Evolutionary conservation across 2,797 vertebrate species (phyloP), one percentile per base, ranked within the genome.

Genomic region (Gadopsis bispinosus): DNA sequence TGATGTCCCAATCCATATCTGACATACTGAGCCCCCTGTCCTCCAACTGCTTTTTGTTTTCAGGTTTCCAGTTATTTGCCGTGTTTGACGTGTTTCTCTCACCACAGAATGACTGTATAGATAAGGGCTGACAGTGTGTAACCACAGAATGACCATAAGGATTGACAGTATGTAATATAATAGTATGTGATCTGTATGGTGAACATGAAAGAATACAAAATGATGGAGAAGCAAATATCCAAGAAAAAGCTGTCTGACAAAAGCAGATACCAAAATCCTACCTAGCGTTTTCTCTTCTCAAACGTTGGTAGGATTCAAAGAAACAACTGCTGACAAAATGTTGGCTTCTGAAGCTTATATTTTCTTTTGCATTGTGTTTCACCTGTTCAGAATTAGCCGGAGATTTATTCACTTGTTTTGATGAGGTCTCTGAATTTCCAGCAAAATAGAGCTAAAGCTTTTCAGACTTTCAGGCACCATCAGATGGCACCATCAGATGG

Each of bases 1-100:
- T 85, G 84, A 90, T 85, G 80, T 80, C 53, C 73, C 37, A 33
- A 79, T 83, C 65, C 70, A 79, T 83, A 77, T 68, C 74, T 80
- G 71, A 61, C 64, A 69, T 5, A 63, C 5, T 4, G 58, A 82
- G 48, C 51, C 61, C 50, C 26, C 64, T 62, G 66, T 75, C 75
- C 75, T 85, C 69, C 70, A 53, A 19, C 75, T 50, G 63, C 53
- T 77, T 56, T 75, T 73, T 53, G 20, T 69, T 55, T 73, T 48
- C 53, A 29, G n/a, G 20, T 66, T 71, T 81, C 58, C 19, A 56
- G 8, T 55, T 60, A 26, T 65, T 68, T 67, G 54, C 64, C 67
- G n/a, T n/a, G n/a, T n/a, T n/a, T n/a, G 84, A 77, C 51, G 39
- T 13, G 35, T 73, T 64, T 75, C 58, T 71, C 6, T 31, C 68